Conservation (phyloP, 2,113 vertebrate genomes). For the Maccullochella peelii region DNA sequence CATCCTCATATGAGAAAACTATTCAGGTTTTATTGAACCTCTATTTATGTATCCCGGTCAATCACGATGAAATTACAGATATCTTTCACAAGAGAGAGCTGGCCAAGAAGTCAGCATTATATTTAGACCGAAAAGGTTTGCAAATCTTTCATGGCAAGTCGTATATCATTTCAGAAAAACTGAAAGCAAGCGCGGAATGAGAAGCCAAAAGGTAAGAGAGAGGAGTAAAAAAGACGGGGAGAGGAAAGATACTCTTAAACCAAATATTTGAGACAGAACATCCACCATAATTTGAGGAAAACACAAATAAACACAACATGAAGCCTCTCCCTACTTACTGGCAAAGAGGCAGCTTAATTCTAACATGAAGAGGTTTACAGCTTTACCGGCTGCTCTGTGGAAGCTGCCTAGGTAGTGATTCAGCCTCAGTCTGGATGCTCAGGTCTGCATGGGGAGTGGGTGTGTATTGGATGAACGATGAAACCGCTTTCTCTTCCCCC, state of each 20-base stretch:
- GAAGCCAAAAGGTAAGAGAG: conserved; percentile 37
- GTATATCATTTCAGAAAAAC: conserved; percentile 20
- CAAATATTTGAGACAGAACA: conserved; percentile 43
- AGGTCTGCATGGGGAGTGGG: conserved; percentile 81
- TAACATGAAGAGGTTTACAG: conserved; percentile 25
- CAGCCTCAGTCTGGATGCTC: conserved; percentile 75
- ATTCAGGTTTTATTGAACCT: conserved; percentile 13
- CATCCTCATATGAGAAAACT: conserved; percentile 14
- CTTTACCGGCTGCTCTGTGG: neutral
- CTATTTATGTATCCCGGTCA: conserved; percentile 25
- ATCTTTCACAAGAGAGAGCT: conserved; percentile 2
- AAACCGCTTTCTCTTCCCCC: conserved; percentile 34
- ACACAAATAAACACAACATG: conserved; percentile 58
- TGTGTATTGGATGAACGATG: conserved; percentile 61
- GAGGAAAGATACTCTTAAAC: conserved; percentile 22
- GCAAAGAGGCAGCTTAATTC: conserved; percentile 21
- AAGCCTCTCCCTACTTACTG: conserved; percentile 27
- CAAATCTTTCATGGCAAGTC: conserved; percentile 10
- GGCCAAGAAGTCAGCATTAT: neutral
- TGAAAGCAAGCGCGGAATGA: neutral
- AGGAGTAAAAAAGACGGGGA: conserved; percentile 5
- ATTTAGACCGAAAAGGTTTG: conserved; percentile 6
- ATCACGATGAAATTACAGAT: conserved; percentile 25
- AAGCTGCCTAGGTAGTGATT: conserved; percentile 55
- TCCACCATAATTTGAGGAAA: conserved; percentile 48